Conservation (phyloP, 2,888 invertebrate species). For the Synanthedon myopaeformis region DNA sequence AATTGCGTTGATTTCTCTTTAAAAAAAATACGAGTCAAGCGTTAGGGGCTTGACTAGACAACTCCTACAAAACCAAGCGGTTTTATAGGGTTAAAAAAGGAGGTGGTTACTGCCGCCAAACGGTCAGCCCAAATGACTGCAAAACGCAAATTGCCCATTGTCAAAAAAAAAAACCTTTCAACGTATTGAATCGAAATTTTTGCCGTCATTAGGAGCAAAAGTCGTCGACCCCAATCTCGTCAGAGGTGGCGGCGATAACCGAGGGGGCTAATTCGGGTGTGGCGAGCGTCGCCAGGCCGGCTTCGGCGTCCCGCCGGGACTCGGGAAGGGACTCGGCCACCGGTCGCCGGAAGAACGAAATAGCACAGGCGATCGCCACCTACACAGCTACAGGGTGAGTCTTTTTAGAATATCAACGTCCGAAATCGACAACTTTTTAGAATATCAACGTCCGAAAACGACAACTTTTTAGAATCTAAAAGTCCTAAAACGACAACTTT, state of each 20-base stretch:
- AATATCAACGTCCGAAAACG: not conserved
- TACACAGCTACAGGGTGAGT: conserved; percentile 83
- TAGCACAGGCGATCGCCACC: conserved; percentile 93
- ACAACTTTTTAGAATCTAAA: not conserved
- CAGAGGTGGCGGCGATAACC: conserved; percentile 55
- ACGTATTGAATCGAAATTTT: no score
- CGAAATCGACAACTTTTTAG: not conserved
- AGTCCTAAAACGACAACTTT: no score
- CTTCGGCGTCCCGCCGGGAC: conserved; percentile 30
- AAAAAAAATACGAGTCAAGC: no score
- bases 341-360: conserved; percentile 81
- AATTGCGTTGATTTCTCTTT: no score
- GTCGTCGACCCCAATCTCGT: conserved; percentile 52
- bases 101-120: no score
- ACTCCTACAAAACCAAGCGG: no score
- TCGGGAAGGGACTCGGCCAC: conserved; percentile 52
- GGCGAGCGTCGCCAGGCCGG: conserved; percentile 22
- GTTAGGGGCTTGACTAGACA: no score
- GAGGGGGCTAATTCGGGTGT: conserved; percentile 20
- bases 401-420: not conserved
- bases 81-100: no score
- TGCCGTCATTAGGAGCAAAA: conserved; percentile 33
- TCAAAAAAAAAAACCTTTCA: no score
- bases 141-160: no score
- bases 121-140: no score